phyloP scores from a whole-genome alignment of 2,888 invertebrate genomes.

The Drosophila fungiperda region DNA sequence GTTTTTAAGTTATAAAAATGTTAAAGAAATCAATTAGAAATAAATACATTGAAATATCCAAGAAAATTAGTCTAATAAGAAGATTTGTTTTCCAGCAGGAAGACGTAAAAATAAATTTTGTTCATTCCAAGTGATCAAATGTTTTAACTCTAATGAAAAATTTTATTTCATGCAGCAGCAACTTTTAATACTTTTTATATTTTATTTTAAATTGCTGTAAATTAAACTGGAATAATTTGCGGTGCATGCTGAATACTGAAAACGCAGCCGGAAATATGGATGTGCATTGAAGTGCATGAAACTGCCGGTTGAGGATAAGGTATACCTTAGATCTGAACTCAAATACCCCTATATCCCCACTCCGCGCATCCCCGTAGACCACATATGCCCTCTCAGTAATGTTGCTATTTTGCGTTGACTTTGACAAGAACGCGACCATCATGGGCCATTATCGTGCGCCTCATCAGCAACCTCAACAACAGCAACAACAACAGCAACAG shows the following conservation, averaged over 20 bases:
- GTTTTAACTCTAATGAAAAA: background rate
- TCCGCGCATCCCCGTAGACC: background rate
- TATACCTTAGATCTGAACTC: constrained; percentile 33
- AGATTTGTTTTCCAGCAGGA: too few relatives aligned
- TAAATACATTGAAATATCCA: too few relatives aligned
- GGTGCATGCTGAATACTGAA: constrained; percentile 15
- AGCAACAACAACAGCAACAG: constrained; percentile 27
- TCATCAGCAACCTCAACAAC: constrained; percentile 64
- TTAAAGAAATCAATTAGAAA: too few relatives aligned
- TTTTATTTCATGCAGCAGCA: background rate
- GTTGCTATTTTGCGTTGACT: constrained; percentile 68
- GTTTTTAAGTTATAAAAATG: too few relatives aligned
- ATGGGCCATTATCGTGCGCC: constrained; percentile 68
- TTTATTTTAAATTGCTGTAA: background rate
- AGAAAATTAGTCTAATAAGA: too few relatives aligned
- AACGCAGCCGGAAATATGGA: constrained; percentile 58
- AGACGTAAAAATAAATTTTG: too few relatives aligned
- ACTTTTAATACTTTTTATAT: background rate
- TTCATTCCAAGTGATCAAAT: too few relatives aligned
- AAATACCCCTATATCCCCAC: constrained; percentile 13
- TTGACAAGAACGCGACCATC: constrained; percentile 79
- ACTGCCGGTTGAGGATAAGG: constrained; percentile 29
- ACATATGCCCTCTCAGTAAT: constrained; percentile 13
- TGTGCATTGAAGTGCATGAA: constrained; percentile 68
- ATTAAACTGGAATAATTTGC: background rate